phyloP scores from a whole-genome alignment of 2,888 invertebrate species.

The Ptilodon capucinus region DNA sequence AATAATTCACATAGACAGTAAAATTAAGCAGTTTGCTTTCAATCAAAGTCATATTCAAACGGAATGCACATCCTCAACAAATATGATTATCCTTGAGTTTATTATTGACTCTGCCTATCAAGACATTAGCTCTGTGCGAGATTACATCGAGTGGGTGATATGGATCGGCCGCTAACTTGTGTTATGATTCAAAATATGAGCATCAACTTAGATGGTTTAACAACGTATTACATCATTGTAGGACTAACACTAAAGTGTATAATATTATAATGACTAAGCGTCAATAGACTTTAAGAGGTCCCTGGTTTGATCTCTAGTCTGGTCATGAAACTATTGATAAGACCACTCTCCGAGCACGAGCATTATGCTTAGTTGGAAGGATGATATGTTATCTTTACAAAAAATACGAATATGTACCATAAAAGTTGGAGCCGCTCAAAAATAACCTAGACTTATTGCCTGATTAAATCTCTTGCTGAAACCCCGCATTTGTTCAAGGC shows the following conservation, averaged over 20 bases:
- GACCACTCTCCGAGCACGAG: too few species aligned
- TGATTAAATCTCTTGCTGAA: background rate
- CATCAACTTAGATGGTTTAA: constrained; percentile 15
- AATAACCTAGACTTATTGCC: background rate
- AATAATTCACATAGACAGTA: constrained; percentile 20
- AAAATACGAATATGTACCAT: too few species aligned
- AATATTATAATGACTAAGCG: too few species aligned
- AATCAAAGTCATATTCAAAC: constrained; percentile 35
- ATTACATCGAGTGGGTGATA: constrained; percentile 67
- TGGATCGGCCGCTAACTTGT: constrained; percentile 55
- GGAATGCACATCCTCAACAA: constrained; percentile 44
- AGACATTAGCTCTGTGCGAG: constrained; percentile 55
- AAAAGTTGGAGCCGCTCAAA: too few species aligned
- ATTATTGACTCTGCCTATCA: constrained; percentile 56
- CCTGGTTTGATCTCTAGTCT: too few species aligned
- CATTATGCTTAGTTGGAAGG: too few species aligned
- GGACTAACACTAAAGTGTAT: too few species aligned
- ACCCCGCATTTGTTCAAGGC: constrained; percentile 2
- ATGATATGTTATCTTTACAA: too few species aligned
- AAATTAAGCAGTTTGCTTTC: constrained; percentile 48
- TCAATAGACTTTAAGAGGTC: too few species aligned
- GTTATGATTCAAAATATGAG: constrained; percentile 32
- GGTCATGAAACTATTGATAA: too few species aligned
- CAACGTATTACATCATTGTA: too few species aligned
- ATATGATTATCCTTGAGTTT: constrained; percentile 61